Evolutionary conservation across 2,888 invertebrate genomes (phyloP).

Genomic region (Drosophila nr. medialis): DNA sequence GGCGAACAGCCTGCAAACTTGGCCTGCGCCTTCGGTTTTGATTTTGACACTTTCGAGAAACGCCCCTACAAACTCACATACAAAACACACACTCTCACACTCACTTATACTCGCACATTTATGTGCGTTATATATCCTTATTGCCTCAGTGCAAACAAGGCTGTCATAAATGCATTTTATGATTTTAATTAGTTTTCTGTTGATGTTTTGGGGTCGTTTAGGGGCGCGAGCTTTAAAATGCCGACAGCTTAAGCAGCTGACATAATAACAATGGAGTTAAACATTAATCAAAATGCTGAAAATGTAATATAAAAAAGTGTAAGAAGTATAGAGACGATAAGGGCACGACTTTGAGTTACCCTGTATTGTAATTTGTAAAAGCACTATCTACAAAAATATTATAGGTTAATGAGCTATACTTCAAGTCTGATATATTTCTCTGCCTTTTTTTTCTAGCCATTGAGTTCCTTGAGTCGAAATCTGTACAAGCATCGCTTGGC

Average conservation of each 20-base stretch:
- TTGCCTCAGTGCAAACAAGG: constrained; percentile 73
- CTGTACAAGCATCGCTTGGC: too few species aligned
- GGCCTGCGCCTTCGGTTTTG: constrained; percentile 70
- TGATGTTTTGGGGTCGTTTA: constrained; percentile 55
- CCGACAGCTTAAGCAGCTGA: constrained; percentile 44
- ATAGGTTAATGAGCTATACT: not conserved
- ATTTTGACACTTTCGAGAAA: constrained; percentile 75
- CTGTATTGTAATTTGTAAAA: not conserved
- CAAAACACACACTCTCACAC: constrained; percentile 3
- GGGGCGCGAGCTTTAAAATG: constrained; percentile 24
- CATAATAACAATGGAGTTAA: constrained; percentile 38
- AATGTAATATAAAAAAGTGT: constrained; percentile 1
- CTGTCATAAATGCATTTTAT: constrained; percentile 80
- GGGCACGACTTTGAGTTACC: not conserved
- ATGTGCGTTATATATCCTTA: constrained; percentile 41
- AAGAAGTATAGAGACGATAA: not conserved
- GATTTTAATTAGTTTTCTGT: constrained; percentile 81
- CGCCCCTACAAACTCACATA: constrained; percentile 17
- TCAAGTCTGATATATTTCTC: not conserved
- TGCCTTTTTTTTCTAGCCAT: not conserved
- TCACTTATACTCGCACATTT: not conserved
- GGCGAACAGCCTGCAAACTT: constrained; percentile 55
- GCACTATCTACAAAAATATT: not conserved
- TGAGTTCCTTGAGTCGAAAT: not conserved
- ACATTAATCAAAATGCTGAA: constrained; percentile 62